Percentiles rank a stretch among this genome's conserved stretches.
These are phyloP conservation scores for Falco peregrinus DNA, from an alignment of 2,797 vertebrate genomes.

Conservation along the genomic window DNA sequence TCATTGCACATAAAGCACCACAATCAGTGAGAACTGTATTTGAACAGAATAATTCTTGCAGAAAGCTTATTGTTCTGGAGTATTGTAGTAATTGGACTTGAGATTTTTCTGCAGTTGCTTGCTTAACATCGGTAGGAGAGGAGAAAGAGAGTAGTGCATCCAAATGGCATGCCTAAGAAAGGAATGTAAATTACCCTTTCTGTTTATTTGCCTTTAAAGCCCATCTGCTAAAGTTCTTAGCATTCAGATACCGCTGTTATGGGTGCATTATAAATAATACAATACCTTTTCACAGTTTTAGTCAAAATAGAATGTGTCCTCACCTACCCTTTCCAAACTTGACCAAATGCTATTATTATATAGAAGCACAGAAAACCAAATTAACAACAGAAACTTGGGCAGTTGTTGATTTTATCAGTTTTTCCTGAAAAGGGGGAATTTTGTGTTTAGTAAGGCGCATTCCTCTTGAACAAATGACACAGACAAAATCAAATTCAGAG, in stretches of 20 bases:
- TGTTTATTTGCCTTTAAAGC: conserved; percentile 31
- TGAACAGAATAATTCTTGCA: background rate
- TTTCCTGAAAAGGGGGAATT: background rate
- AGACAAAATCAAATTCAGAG: background rate
- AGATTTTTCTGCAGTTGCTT: background rate
- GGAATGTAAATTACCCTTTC: conserved; percentile 28
- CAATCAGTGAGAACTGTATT: background rate
- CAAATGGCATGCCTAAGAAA: conserved; percentile 16
- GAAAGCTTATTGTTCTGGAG: background rate
- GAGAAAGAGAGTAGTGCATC: background rate
- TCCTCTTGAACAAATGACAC: background rate
- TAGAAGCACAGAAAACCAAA: background rate
- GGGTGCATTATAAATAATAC: background rate
- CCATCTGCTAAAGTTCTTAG: conserved; percentile 27
- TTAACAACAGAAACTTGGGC: background rate
- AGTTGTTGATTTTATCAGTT: background rate
- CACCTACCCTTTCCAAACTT: background rate
- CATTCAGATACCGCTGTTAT: background rate
- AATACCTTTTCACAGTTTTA: background rate
- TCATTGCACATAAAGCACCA: background rate
- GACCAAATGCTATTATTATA: background rate
- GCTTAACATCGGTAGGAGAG: background rate
- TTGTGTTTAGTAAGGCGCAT: background rate
- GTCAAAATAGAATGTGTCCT: conserved; percentile 18
- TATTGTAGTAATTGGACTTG: background rate